Conservation (phyloP, 2,797 vertebrate species). For the Tenualosa ilisha region DNA sequence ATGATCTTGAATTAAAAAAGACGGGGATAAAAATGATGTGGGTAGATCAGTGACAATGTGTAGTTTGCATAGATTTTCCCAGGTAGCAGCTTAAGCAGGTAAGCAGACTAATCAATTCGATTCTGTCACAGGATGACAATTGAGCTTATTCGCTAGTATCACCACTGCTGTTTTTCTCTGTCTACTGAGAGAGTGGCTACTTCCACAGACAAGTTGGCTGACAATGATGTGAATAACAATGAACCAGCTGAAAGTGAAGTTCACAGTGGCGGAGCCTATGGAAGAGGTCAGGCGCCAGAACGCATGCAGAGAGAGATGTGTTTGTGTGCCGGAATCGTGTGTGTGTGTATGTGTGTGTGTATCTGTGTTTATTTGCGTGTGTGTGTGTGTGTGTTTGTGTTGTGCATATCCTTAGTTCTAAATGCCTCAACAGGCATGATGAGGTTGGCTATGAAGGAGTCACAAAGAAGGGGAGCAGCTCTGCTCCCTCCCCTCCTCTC, state of each 20-base stretch:
- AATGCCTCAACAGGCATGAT: constrained; percentile 64
- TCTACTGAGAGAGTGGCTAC: constrained; percentile 39
- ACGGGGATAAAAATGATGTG: background rate
- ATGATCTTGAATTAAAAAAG: background rate
- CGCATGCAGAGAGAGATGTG: background rate
- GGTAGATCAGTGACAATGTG: background rate
- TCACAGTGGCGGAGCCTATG: constrained; percentile 55
- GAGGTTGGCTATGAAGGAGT: constrained; percentile 43
- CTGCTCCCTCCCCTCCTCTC: constrained; percentile 43
- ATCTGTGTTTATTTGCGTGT: constrained; percentile 23
- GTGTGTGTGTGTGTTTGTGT: background rate
- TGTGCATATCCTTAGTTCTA: constrained; percentile 26
- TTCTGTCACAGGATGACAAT: background rate
- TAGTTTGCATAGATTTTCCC: background rate
- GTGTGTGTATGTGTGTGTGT: constrained; percentile 27
- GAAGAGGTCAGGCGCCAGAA: background rate
- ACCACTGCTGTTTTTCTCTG: background rate
- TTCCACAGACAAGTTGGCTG: constrained; percentile 56
- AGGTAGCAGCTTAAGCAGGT: background rate
- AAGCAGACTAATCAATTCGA: background rate
- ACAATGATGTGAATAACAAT: constrained; percentile 72
- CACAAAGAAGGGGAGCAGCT: constrained; percentile 62
- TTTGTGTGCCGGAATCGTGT: background rate
- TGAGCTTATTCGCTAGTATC: background rate
- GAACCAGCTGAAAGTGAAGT: constrained; percentile 61